Evolutionary conservation across 2,797 vertebrate species (phyloP).

Genomic region (Pseudomugil tenellus): DNA sequence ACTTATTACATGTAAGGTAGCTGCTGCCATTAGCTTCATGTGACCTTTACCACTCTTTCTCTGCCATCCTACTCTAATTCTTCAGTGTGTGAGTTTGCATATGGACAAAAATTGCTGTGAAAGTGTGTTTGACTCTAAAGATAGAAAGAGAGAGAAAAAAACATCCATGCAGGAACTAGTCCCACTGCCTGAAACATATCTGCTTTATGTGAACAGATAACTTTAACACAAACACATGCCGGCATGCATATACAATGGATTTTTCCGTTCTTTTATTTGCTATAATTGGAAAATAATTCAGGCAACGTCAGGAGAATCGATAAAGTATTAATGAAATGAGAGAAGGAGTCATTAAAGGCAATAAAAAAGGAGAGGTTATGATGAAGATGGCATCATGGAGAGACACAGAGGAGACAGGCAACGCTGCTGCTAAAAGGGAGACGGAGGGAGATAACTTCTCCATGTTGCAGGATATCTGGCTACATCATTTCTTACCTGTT

Average conservation of each 20-base stretch:
- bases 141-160: conserved; percentile 1
- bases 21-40: conserved; percentile 76
- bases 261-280: conserved; percentile 80
- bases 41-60: conserved; percentile 82
- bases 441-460: neutral
- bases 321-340: conserved; percentile 88
- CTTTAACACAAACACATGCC: conserved; percentile 30
- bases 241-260: conserved; percentile 64
- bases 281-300: conserved; percentile 88
- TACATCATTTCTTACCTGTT: too few relatives aligned
- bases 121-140: conserved; percentile 30
- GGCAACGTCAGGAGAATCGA: conserved; percentile 82
- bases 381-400: conserved; percentile 83
- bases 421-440: conserved; percentile 16
- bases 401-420: conserved; percentile 75
- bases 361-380: conserved; percentile 84
- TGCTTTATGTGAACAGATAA: neutral
- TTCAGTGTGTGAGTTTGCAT: conserved; percentile 30
- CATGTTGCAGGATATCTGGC: neutral
- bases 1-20: conserved; percentile 79
- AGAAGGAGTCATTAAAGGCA: conserved; percentile 86
- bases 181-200: neutral
- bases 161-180: conserved; percentile 19
- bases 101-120: conserved; percentile 35
- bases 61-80: conserved; percentile 64